Evolutionary conservation across 1,140 invertebrate species (phyloP).

Genomic region (Nephila pilipes): DNA sequence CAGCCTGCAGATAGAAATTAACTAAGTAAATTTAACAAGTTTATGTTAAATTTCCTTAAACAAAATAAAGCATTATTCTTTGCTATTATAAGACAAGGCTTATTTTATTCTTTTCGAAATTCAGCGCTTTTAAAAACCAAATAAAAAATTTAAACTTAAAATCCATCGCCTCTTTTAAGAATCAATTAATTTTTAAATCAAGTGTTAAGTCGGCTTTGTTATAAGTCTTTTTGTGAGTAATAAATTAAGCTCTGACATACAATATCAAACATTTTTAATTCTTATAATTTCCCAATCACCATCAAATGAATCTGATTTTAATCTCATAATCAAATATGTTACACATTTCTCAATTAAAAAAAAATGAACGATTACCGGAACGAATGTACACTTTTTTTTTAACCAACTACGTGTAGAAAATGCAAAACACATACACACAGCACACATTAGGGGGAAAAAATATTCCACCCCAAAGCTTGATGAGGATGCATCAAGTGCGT

Average conservation of each 20-base stretch:
- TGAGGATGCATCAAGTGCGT: constrained; percentile 35
- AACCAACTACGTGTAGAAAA: neutral
- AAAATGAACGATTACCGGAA: neutral
- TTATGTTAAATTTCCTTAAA: too few relatives aligned
- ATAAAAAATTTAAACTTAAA: too few relatives aligned
- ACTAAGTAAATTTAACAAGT: too few relatives aligned
- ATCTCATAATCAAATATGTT: neutral
- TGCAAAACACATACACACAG: neutral
- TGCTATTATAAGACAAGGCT: too few relatives aligned
- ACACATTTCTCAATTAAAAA: neutral
- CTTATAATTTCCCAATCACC: neutral
- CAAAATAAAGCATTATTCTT: too few relatives aligned
- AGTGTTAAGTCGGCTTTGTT: too few relatives aligned
- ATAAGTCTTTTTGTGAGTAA: neutral
- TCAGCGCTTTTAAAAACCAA: too few relatives aligned
- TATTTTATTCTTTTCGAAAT: too few relatives aligned
- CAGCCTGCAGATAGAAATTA: too few relatives aligned
- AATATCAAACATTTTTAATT: neutral
- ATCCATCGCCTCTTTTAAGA: too few relatives aligned
- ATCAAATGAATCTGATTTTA: neutral
- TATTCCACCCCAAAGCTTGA: neutral
- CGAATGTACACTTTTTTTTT: neutral
- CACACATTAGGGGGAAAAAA: neutral
- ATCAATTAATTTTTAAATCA: too few relatives aligned
- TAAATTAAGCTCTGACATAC: neutral